Percentiles rank a stretch among this genome's conserved stretches.
These are phyloP conservation scores for Porites cylindrica DNA, from an alignment of 92 coral and sea anemone species.

Conservation along the genomic window DNA sequence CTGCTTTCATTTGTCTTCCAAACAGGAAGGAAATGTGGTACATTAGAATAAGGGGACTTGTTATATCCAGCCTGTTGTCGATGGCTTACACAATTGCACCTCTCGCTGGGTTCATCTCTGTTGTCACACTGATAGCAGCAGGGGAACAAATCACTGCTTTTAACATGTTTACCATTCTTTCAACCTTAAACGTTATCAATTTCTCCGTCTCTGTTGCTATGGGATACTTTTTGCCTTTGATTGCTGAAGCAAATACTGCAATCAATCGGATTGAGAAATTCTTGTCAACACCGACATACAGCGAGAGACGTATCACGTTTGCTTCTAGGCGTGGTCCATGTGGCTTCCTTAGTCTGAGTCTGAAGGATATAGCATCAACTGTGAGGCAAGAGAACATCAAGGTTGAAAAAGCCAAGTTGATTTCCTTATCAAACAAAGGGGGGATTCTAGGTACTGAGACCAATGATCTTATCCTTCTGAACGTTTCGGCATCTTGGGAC, in stretches of 20 bases:
- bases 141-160: constrained; percentile 4
- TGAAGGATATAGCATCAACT: not conserved
- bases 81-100: constrained; percentile 6
- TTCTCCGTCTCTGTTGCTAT: not conserved
- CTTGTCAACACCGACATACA: not conserved
- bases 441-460: not conserved
- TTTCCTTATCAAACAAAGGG: not conserved
- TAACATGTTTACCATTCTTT: constrained; percentile 14
- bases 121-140: not conserved
- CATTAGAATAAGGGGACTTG: not conserved
- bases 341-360: constrained; percentile 6
- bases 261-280: constrained; percentile 13
- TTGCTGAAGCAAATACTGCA: not conserved
- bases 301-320: not conserved
- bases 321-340: not conserved
- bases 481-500: constrained; percentile 23
- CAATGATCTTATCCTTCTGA: not conserved
- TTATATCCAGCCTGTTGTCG: not conserved
- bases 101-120: constrained; percentile 4
- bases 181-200: not conserved
- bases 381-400: constrained; percentile 17
- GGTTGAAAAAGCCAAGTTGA: not conserved
- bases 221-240: not conserved
- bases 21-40: constrained; percentile 20
- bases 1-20: not conserved